Percentiles rank a stretch among this genome's conserved stretches.
Evolutionary conservation across 2,888 invertebrate genomes (phyloP).

Genomic region (Dichetophora obliterata): DNA sequence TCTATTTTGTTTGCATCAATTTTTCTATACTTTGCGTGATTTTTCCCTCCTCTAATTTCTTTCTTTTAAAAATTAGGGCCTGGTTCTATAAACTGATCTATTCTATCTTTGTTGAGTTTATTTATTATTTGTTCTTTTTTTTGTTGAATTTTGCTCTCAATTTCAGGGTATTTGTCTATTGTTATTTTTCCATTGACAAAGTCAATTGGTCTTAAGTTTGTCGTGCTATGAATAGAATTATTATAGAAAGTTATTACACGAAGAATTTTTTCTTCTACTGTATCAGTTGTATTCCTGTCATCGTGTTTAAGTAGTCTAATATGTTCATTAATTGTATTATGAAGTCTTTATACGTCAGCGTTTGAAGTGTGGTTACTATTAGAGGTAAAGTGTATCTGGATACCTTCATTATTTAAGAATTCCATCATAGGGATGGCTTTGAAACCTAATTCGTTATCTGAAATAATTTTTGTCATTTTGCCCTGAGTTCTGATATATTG

Average conservation of each 20-base stretch:
- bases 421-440: too few relatives aligned
- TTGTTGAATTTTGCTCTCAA: neutral
- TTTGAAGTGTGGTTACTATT: conserved; percentile 32
- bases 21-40: conserved; percentile 13
- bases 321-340: too few relatives aligned
- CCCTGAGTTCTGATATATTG: conserved; percentile 21
- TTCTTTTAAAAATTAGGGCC: neutral
- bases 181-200: neutral
- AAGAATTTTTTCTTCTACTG: neutral
- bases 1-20: neutral
- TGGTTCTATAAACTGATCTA: neutral
- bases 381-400: conserved; percentile 6
- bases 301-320: too few relatives aligned
- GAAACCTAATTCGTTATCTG: neutral
- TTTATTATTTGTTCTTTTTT: neutral
- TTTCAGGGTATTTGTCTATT: neutral
- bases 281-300: neutral
- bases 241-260: neutral
- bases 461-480: conserved; percentile 12
- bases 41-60: conserved; percentile 19
- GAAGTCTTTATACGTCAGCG: conserved; percentile 16
- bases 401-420: conserved; percentile 13
- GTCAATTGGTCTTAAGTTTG: neutral
- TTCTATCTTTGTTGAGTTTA: neutral
- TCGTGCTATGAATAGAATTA: conserved; percentile 12